Percentiles rank a stretch among this genome's conserved stretches.
Evolutionary conservation across 2,797 vertebrate species (phyloP).

Genomic region (Semaprochilodus insignis): DNA sequence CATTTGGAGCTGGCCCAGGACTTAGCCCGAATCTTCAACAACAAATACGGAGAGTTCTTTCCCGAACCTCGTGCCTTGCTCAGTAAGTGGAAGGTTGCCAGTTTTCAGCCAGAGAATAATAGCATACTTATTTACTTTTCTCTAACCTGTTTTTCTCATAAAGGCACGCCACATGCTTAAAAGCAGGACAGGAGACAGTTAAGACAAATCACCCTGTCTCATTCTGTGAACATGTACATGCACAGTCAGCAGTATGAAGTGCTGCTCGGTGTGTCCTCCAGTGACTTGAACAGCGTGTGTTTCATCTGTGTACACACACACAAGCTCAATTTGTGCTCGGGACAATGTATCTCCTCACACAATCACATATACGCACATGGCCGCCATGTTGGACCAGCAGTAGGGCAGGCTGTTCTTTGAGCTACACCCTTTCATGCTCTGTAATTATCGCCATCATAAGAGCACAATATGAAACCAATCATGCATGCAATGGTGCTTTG

Average conservation of each 20-base stretch:
- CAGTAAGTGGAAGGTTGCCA: conserved; percentile 77
- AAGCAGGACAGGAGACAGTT: conserved; percentile 22
- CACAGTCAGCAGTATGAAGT: conserved; percentile 38
- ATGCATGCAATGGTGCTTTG: conserved; percentile 70
- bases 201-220: background rate
- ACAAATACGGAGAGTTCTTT: conserved; percentile 88
- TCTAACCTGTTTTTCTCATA: conserved; percentile 29
- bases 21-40: conserved; percentile 90
- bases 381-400: conserved; percentile 57
- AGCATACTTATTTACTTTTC: conserved; percentile 19
- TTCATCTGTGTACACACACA: conserved; percentile 13
- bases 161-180: background rate
- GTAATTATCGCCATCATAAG: conserved; percentile 66
- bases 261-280: conserved; percentile 12
- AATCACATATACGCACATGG: conserved; percentile 59
- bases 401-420: conserved; percentile 21
- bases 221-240: conserved; percentile 16
- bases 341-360: conserved; percentile 7
- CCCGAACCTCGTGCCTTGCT: conserved; percentile 87
- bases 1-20: conserved; percentile 95
- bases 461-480: conserved; percentile 68
- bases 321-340: conserved; percentile 2
- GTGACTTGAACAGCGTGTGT: conserved; percentile 19
- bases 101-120: background rate
- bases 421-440: conserved; percentile 51